Percentiles rank a stretch among this genome's conserved stretches.
These are phyloP conservation scores for Calyptomena viridis DNA, from an alignment of 2,113 vertebrate species.

Conservation along the genomic window DNA sequence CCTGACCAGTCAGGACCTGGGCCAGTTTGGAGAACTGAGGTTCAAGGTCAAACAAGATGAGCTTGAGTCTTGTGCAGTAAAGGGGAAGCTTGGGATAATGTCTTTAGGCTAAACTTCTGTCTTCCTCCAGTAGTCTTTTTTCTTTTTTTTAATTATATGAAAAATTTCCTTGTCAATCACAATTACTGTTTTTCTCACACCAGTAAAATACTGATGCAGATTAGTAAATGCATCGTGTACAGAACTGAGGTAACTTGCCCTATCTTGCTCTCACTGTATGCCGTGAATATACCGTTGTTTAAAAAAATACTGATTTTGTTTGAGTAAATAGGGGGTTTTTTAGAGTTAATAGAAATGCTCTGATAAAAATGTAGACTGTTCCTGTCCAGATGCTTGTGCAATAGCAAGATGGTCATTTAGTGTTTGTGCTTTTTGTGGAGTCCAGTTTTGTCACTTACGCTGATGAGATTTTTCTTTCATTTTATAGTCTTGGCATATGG, in stretches of 20 bases:
- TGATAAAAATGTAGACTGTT: not conserved
- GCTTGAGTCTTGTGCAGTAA: not conserved
- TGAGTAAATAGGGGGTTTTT: accelerated
- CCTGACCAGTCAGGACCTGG: accelerated
- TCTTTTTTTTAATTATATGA: not conserved
- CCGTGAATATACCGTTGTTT: not conserved
- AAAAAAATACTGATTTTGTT: not conserved
- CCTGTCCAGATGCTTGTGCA: not conserved
- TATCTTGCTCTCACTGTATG: not conserved
- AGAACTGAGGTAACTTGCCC: not conserved
- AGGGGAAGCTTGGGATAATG: not conserved
- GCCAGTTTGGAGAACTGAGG: not conserved
- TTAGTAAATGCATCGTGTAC: not conserved
- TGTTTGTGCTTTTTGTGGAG: not conserved
- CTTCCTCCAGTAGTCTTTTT: not conserved
- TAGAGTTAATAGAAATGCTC: not conserved
- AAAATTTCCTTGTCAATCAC: not conserved
- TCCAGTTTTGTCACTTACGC: not conserved
- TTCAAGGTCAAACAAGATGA: not conserved
- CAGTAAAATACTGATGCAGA: not conserved
- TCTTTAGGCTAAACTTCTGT: not conserved
- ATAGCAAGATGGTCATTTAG: not conserved
- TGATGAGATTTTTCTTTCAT: not conserved
- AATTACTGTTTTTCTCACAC: not conserved
- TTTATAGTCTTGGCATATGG: not conserved